Evolutionary conservation across 2,797 vertebrate species (phyloP), one percentile per base, ranked within the genome.

Genomic region (Sebastes flavidus): DNA sequence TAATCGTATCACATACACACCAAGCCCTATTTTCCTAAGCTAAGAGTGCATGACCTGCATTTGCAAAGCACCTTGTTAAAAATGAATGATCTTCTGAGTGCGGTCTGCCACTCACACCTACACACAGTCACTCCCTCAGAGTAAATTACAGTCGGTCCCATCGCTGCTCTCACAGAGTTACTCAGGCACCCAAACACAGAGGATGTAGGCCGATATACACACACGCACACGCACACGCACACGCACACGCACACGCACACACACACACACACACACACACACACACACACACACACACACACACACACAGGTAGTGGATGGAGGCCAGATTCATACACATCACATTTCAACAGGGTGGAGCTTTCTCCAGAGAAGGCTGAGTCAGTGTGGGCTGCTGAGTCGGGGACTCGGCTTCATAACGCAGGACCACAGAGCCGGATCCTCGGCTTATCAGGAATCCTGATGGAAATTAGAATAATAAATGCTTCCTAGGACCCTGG

Each of bases 31-130:
- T 58, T 73, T 81, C 61, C 52, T 12, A 5, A 54, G 58, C 36
- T 52, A 30, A 88, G 75, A 89, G 92, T 86, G 78, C 89, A 90
- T 87, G 91, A 93, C 93, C 92, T 90, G 89, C 82, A 90, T 93
- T 77, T 91, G 78, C 85, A 85, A 90, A 88, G 65, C 72, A 25
- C 60, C 89, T 87, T 81, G 87, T 95, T 92, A 94, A 95, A 94
- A 91, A 94, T 95, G 72, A 92, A 95, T 92, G 88, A 86, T 87
- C 74, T 78, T 89, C 65, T 82, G 79, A 92, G 87, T 80, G 88
- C 85, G 87, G 29, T 63, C 73, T 84, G 54, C 61, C 59, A 66
- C 71, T 61, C 82, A 82, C 69, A 79, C 25, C 5, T 18, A 54
- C 60, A 56, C 42, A 69, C 5, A 68, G 22, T 58, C 73, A 10